Evolutionary conservation across 2,113 vertebrate genomes (phyloP).

Genomic region (Hydrochoerus hydrochaeris): DNA sequence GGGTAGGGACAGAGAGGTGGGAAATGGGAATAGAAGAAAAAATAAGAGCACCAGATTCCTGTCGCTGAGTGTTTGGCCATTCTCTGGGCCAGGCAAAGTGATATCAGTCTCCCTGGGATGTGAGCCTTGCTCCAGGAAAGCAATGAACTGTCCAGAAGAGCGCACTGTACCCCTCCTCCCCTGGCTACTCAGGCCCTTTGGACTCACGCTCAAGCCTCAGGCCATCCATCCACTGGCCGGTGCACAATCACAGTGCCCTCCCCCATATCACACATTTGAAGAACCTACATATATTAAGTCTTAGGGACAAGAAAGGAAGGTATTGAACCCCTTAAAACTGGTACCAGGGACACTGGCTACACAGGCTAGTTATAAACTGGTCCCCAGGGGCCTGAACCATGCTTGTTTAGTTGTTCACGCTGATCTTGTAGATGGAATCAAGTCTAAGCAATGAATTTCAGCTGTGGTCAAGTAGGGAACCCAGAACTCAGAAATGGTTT

Average conservation of each 20-base stretch:
- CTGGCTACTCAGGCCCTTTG: neutral
- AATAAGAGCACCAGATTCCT: fast-evolving
- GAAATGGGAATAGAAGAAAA: neutral
- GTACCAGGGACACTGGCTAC: neutral
- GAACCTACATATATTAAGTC: too few relatives aligned
- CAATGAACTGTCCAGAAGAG: neutral
- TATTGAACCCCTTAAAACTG: too few relatives aligned
- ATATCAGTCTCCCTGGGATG: neutral
- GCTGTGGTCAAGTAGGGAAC: neutral
- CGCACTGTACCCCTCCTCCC: neutral
- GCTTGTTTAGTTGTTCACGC: neutral
- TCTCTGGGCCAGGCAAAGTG: neutral
- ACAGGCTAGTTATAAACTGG: neutral
- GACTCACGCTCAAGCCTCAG: neutral
- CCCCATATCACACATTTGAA: too few relatives aligned
- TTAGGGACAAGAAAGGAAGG: too few relatives aligned
- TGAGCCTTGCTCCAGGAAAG: neutral
- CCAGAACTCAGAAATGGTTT: neutral
- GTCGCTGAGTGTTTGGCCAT: too few relatives aligned
- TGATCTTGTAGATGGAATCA: neutral
- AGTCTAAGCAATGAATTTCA: neutral
- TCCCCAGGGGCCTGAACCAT: neutral
- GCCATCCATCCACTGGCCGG: neutral
- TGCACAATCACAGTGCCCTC: neutral
- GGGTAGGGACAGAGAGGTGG: neutral